Percentiles rank a stretch among this genome's conserved stretches.
These are phyloP conservation scores for Choristoneura fumiferana DNA, from an alignment of 1,140 invertebrate genomes.

Conservation along the genomic window DNA sequence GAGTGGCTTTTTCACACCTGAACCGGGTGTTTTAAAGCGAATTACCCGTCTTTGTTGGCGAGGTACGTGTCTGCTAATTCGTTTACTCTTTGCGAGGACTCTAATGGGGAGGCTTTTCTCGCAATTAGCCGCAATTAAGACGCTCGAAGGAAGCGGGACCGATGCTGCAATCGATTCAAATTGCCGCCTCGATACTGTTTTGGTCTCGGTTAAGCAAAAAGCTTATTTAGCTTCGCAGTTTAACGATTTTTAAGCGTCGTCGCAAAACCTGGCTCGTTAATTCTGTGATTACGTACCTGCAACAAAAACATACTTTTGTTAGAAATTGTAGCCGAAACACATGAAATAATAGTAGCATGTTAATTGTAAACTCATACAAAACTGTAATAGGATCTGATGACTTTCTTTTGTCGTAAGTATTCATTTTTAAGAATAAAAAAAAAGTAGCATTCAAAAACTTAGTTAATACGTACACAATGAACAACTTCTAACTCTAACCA, in stretches of 20 bases:
- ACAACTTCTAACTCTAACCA: no score
- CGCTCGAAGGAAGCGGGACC: conserved; percentile 40
- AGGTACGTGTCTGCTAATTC: conserved; percentile 67
- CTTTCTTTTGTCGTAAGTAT: no score
- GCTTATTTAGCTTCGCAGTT: no score
- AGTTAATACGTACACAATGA: no score
- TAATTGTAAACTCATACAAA: no score
- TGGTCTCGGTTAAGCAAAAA: neutral
- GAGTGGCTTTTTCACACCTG: conserved; percentile 68
- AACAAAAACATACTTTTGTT: neutral
- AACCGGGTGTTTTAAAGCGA: conserved; percentile 63
- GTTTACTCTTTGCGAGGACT: conserved; percentile 62
- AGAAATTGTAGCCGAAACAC: no score
- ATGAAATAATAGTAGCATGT: no score
- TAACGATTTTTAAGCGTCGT: no score
- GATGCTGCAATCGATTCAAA: conserved; percentile 12
- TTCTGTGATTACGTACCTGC: conserved; percentile 4
- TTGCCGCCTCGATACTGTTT: conserved; percentile 1
- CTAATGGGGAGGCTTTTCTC: conserved; percentile 67
- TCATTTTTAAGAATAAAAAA: no score
- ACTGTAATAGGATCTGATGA: no score
- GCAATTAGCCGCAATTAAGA: conserved; percentile 73
- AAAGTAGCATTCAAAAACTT: no score
- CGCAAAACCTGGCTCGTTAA: neutral
- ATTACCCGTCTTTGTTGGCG: conserved; percentile 59